Evolutionary conservation across 2,888 invertebrate genomes (phyloP).

Genomic region (Tenthredo scrophulariae): DNA sequence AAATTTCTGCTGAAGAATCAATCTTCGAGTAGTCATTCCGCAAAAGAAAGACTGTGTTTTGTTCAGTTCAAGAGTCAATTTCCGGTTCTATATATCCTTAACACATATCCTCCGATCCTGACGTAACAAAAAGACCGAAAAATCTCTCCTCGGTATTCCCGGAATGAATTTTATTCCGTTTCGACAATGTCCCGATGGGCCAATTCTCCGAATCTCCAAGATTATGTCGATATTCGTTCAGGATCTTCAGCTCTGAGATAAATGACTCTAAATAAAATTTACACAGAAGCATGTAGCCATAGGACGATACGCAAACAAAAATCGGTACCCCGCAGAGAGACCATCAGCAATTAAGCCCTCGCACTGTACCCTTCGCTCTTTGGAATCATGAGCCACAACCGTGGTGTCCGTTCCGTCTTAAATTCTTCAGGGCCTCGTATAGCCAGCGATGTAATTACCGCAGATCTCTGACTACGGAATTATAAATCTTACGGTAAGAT

Average conservation of each 20-base stretch:
- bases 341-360: constrained; percentile 22
- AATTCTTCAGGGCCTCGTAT: neutral
- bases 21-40: neutral
- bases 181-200: neutral
- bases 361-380: constrained; percentile 19
- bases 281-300: neutral
- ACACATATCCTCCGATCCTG: neutral
- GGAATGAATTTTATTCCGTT: neutral
- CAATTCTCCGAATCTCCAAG: too few species aligned
- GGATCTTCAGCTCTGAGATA: neutral
- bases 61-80: neutral
- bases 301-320: constrained; percentile 15
- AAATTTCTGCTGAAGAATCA: neutral
- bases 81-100: neutral
- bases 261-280: neutral
- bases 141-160: neutral
- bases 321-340: neutral
- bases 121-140: neutral
- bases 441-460: constrained; percentile 38
- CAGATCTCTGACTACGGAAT: neutral
- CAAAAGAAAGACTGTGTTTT: neutral
- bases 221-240: neutral
- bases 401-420: neutral
- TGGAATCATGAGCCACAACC: neutral
- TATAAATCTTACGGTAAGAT: constrained; percentile 5